These are phyloP conservation scores for Microplitis demolitor DNA, from an alignment of 1,140 invertebrate species.

Conservation along the genomic window DNA sequence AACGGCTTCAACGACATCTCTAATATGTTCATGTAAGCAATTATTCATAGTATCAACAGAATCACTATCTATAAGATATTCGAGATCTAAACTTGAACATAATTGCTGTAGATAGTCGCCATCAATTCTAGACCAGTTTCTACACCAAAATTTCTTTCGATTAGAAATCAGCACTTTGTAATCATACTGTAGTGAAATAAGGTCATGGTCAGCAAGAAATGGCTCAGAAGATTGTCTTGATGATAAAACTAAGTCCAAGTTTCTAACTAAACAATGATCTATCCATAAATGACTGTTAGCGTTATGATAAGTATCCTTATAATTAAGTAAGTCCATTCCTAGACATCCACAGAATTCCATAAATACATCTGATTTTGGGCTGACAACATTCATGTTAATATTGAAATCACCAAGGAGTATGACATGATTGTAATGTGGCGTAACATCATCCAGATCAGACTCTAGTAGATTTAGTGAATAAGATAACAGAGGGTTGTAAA, in stretches of 20 bases:
- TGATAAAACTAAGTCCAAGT: neutral
- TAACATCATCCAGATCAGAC: neutral
- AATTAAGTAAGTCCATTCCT: neutral
- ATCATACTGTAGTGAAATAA: neutral
- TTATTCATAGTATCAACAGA: neutral
- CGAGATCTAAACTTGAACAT: no score
- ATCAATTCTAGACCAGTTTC: neutral
- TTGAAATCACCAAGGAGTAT: neutral
- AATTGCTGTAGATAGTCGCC: no score
- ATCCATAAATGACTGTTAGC: conserved; percentile 1
- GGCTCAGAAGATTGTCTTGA: conserved; percentile 6
- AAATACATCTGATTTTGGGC: neutral
- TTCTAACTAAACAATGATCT: neutral
- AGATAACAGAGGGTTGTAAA: conserved; percentile 12
- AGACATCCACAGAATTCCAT: neutral
- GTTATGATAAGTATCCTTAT: conserved; percentile 10
- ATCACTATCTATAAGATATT: neutral
- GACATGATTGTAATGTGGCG: neutral
- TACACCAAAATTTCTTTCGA: neutral
- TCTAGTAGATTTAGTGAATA: neutral
- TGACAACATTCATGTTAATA: neutral
- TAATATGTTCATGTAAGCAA: neutral
- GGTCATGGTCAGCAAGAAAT: conserved; percentile 13
- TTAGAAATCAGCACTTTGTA: neutral
- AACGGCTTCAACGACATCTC: neutral